Base-by-base conservation (phyloP, 2,113 vertebrate species). In the Trichomycterus rosablanca region DNA sequence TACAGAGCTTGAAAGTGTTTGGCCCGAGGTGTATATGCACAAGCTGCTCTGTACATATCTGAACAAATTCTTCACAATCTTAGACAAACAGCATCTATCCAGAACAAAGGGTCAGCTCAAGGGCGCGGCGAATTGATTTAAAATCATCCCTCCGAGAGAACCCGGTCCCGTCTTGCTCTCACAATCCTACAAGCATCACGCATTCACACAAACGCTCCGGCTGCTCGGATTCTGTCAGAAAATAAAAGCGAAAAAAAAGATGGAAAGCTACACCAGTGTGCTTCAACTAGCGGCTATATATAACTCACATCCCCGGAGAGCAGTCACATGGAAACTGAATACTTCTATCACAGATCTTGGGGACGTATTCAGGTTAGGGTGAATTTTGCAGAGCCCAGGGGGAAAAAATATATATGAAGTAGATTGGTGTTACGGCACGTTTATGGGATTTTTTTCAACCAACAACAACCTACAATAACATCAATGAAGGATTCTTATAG, bases 281-380 rank as follows among this genome's bases (percentile, higher is more conserved):
- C 39, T 61, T 60, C 32, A 51, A 59, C 54, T 48, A 7, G 11
- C 4, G 19, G 7, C 28, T 62, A 60, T 49, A 52, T 15, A 44
- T 15, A 66, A 46, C 7, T 15, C 24, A 4, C 16, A 44, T 63
- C 52, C 26, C 42, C 28, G 34, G 52, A 57, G 23, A 23, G 63
- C 54, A 14, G 26, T 8, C 14, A 52, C 51, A 44, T 60, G 50
- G 46, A 62, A 53, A 58, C 30, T 42, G 22, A 59, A 53, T 66
- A 56, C 50, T 54, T 63, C 61, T 55, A 61, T 65, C 52, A 66
- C 48, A 58, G 49, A 51, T 43, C 37, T 26, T 19, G 30, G 23
- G 42, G 53, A 63, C 56, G 43, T 48, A 54, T 62, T 53, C 24
- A 63, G 53, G 54, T 59, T 65, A 45, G 45, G 45, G 66, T 50